Conservation (phyloP, 2,113 vertebrate genomes). For the Rhombomys opimus region DNA sequence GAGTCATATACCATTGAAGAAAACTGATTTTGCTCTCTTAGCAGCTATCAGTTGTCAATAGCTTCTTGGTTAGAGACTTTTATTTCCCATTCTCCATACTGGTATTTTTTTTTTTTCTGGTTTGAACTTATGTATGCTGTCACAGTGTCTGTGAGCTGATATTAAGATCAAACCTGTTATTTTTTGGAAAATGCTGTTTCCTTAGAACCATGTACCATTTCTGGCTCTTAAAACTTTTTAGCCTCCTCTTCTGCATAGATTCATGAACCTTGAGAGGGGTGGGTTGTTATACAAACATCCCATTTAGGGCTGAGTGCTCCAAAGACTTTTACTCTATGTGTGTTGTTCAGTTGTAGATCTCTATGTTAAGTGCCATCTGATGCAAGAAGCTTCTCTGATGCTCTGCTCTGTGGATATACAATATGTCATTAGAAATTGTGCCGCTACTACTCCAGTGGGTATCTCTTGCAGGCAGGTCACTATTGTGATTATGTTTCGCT, state of each 20-base stretch:
- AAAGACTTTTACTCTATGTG: neutral
- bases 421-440: neutral
- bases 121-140: neutral
- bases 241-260: neutral
- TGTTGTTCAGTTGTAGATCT: neutral
- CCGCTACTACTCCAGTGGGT: neutral
- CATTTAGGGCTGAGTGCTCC: neutral
- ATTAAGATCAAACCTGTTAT: neutral
- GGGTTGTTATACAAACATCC: neutral
- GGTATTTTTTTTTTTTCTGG: neutral
- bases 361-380: neutral
- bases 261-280: neutral
- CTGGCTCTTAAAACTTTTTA: neutral
- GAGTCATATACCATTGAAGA: neutral
- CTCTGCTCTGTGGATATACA: neutral
- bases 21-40: neutral
- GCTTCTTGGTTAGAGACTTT: neutral
- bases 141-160: neutral
- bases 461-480: neutral
- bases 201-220: neutral
- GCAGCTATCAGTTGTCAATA: neutral
- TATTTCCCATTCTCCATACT: neutral
- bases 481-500: neutral
- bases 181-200: neutral
- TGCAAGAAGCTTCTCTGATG: neutral